Base-by-base conservation (phyloP, 1,140 invertebrate species). In the Brachionus manjavacas region DNA sequence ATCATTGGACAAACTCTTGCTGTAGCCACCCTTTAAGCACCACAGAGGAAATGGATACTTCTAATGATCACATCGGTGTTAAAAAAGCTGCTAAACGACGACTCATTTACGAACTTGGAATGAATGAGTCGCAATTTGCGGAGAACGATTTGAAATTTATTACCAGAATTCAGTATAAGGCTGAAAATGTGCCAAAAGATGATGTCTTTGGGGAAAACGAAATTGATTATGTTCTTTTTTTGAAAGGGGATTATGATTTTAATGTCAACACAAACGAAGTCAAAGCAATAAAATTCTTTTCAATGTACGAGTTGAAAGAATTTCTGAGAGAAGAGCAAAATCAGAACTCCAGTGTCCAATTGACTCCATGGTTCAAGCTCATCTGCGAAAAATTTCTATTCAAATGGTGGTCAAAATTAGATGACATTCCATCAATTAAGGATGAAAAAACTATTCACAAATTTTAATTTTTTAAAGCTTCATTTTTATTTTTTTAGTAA, bases 1-100 rank as follows among this genome's bases (percentile, higher is more conserved):
- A 46, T 4, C 46, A 55, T 60, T 85, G 83, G 83, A 78, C 85
- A 35, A 85, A 85, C 64, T 84, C 74, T n/a, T 85, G 85, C 35
- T 85, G 85, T 64, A 85, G 85, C 64, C 85, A 85, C 60, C 85
- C 85, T 20, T 16, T 84, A 43, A 60, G 14, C 20, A 46, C 41
- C 20, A 25, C 46, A 16, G 76, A 80, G 11, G 83, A 84, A 81
- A 55, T 81, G 35, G 83, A 64, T 31, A 46, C n/a, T 20, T 41
- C 28, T 16, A 79, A 74, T 68, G 74, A 85, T 52, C 11, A 70
- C 60, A 64, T 83, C 7, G 84, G 84, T 39, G 25, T 85, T 3
- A 85, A 41, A 84, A 60, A 25, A 35, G 85, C 85, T 14, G 85
- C 84, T 12, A 43, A 52, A 49, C 41, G 85, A 70, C 46, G 76